These are phyloP conservation scores for Peromyscus melanophrys DNA, from an alignment of 2,797 vertebrate species.

Conservation along the genomic window DNA sequence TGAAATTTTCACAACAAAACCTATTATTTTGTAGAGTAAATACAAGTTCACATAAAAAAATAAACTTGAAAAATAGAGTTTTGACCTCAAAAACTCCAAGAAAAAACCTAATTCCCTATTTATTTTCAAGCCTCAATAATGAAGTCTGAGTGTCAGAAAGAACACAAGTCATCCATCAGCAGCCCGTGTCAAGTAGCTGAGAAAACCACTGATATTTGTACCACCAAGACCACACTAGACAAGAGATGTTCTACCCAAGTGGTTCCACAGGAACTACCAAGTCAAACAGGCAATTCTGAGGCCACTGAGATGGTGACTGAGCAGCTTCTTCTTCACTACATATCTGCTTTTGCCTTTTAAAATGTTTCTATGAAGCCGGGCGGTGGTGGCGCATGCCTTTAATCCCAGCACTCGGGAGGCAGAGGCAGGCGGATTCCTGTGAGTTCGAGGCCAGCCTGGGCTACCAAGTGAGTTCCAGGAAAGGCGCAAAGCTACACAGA, in stretches of 20 bases:
- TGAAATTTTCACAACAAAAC: background rate
- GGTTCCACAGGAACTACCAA: background rate
- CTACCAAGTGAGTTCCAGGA: no score
- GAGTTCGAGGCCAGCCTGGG: no score
- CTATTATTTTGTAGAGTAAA: background rate
- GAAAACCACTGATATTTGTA: background rate
- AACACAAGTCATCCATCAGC: background rate
- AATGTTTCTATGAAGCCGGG: no score
- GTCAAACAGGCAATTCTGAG: background rate
- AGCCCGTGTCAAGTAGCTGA: background rate
- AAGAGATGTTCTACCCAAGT: background rate
- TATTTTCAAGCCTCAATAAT: conserved; percentile 48
- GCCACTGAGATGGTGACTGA: background rate
- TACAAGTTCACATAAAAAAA: background rate
- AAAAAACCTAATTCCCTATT: conserved; percentile 49
- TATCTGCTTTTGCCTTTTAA: background rate
- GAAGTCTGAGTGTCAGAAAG: conserved; percentile 12
- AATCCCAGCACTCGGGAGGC: no score
- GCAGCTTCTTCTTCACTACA: background rate
- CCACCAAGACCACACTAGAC: background rate
- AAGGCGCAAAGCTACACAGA: no score
- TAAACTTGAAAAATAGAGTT: conserved; percentile 16
- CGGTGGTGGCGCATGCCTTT: no score
- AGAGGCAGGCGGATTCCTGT: no score
- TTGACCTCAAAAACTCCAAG: background rate